A percentile compares a stretch with the other conserved stretches of the same genome.
phyloP scores from a whole-genome alignment of 2,888 invertebrate genomes.

The Drosophila nigritarsus region DNA sequence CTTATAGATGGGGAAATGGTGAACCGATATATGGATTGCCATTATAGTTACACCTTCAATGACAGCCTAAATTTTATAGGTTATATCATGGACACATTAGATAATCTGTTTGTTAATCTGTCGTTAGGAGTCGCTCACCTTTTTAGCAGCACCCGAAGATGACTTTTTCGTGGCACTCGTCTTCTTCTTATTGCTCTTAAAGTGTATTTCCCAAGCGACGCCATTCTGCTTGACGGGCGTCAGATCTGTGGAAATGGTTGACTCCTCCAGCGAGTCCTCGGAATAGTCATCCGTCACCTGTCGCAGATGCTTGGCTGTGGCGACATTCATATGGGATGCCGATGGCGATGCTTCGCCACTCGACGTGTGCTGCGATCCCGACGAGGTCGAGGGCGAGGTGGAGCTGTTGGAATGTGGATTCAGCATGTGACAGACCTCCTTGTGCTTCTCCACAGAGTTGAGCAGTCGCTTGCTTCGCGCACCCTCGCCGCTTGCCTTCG shows the following conservation, averaged over 20 bases:
- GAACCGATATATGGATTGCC: neutral
- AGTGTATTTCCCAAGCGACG: constrained; percentile 94
- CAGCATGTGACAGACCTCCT: constrained; percentile 90
- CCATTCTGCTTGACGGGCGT: constrained; percentile 91
- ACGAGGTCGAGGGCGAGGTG: constrained; percentile 71
- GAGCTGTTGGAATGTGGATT: constrained; percentile 78
- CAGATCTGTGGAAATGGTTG: constrained; percentile 85
- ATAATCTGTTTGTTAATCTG: neutral
- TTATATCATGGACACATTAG: neutral
- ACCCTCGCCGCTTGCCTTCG: constrained; percentile 49
- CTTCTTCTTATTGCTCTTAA: constrained; percentile 86
- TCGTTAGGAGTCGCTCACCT: constrained; percentile 35
- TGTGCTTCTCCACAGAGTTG: constrained; percentile 90
- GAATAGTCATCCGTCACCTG: constrained; percentile 89
- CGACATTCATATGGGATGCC: constrained; percentile 67
- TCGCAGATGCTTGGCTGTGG: constrained; percentile 72
- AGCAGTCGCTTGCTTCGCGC: constrained; percentile 70
- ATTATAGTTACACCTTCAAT: neutral
- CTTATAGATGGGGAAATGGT: no score
- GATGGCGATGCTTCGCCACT: constrained; percentile 73
- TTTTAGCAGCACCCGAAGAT: constrained; percentile 32
- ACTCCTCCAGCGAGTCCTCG: constrained; percentile 92
- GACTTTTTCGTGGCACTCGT: constrained; percentile 48
- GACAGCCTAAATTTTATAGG: neutral
- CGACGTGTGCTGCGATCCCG: constrained; percentile 67